Percentiles rank a stretch among this genome's conserved stretches.
Conservation (phyloP, 2,113 vertebrate species). For the Dipodomys spectabilis region DNA sequence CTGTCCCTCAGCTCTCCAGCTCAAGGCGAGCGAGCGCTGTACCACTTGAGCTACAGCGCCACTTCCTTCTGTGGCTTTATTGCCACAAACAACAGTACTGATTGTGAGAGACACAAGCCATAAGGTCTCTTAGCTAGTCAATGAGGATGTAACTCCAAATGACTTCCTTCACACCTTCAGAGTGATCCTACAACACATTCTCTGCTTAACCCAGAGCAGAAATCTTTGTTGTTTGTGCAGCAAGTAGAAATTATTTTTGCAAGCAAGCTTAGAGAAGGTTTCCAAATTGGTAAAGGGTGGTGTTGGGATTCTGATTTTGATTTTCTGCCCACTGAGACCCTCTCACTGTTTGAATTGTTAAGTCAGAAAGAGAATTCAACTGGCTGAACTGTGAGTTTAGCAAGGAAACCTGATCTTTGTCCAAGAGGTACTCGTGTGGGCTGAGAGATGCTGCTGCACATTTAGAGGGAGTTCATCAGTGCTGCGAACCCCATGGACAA, state of each 20-base stretch:
- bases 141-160: constrained; percentile 18
- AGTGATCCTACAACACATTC: neutral
- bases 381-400: constrained; percentile 51
- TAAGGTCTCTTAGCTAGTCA: neutral
- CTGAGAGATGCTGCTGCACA: constrained; percentile 67
- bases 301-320: constrained; percentile 25
- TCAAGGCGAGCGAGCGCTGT: no score
- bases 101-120: neutral
- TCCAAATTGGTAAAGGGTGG: neutral
- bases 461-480: constrained; percentile 35
- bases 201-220: neutral
- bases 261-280: neutral
- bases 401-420: constrained; percentile 71
- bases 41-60: no score
- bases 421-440: constrained; percentile 69
- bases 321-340: neutral
- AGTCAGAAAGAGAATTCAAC: constrained; percentile 15
- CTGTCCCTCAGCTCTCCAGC: no score
- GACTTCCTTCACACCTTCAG: neutral
- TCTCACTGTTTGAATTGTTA: neutral
- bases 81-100: neutral
- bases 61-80: neutral
- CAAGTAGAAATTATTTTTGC: constrained; percentile 19
- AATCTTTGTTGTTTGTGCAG: neutral
- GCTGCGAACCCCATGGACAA: neutral